phyloP scores from a whole-genome alignment of 2,113 vertebrate genomes.

The Myiagra hebetior region DNA sequence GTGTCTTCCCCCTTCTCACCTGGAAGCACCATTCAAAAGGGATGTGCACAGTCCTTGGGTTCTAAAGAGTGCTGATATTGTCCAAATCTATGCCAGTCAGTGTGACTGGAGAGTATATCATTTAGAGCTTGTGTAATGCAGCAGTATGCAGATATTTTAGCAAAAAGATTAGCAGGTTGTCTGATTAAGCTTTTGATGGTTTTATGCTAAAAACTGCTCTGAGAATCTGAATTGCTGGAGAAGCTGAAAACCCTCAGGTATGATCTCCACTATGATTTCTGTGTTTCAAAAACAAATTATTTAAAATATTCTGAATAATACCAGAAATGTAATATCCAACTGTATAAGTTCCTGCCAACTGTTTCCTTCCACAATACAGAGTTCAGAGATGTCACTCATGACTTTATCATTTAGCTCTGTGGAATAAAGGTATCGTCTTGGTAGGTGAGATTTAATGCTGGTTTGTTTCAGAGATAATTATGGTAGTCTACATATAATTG shows the following conservation, averaged over 20 bases:
- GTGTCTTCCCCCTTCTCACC: not conserved
- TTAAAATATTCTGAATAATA: not conserved
- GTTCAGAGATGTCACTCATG: not conserved
- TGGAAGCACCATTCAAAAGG: not conserved
- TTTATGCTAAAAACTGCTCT: not conserved
- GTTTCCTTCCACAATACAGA: not conserved
- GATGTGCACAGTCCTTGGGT: not conserved
- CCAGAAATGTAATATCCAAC: not conserved
- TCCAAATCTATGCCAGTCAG: not conserved
- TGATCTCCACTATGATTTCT: not conserved
- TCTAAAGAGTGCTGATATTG: not conserved
- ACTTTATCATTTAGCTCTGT: not conserved
- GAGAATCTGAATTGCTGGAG: not conserved
- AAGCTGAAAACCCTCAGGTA: not conserved
- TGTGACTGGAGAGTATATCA: not conserved
- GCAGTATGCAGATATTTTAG: not conserved
- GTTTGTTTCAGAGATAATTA: not conserved
- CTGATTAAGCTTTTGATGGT: not conserved
- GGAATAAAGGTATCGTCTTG: not conserved
- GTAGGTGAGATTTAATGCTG: not conserved
- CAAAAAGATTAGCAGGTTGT: not conserved
- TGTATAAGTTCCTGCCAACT: not conserved
- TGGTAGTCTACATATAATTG: not conserved
- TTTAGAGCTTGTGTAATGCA: not conserved
- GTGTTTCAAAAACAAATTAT: not conserved